Conservation (phyloP, 2,797 vertebrate genomes). For the Paratrypauchen microcephalus region DNA sequence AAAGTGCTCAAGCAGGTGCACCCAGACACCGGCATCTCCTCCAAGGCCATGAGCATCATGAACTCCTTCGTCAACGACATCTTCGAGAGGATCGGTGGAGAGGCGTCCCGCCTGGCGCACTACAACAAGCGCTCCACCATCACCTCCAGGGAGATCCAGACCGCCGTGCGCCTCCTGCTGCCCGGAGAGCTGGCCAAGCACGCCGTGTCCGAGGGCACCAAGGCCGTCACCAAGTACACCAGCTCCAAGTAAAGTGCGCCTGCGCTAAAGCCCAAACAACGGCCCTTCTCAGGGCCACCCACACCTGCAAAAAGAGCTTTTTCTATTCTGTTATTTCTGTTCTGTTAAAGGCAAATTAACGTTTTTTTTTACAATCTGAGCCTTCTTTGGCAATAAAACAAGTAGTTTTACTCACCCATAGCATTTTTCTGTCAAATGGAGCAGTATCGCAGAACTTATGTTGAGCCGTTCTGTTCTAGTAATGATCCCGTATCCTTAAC, state of each 20-base stretch:
- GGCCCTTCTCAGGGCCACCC: neutral
- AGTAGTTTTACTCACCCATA: too few relatives aligned
- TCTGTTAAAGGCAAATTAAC: too few relatives aligned
- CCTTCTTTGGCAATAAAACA: too few relatives aligned
- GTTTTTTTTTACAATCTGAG: too few relatives aligned
- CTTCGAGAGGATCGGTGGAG: neutral
- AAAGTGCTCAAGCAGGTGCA: neutral
- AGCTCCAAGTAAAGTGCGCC: neutral
- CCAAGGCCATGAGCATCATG: conserved; percentile 1
- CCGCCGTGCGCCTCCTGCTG: neutral
- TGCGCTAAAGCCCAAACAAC: neutral
- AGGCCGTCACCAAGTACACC: neutral
- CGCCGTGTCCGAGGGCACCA: neutral
- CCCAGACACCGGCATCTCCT: neutral
- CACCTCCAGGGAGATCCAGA: conserved; percentile 4
- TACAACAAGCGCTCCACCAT: conserved; percentile 4
- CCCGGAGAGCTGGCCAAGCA: conserved; percentile 1
- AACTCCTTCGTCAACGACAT: conserved; percentile 3
- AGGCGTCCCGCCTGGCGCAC: conserved; percentile 1
- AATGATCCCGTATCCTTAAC: too few relatives aligned
- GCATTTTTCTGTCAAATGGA: too few relatives aligned
- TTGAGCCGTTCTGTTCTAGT: too few relatives aligned
- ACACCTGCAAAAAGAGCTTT: neutral
- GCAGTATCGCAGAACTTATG: too few relatives aligned
- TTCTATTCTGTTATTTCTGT: too few relatives aligned